A percentile compares a stretch with the other conserved stretches of the same genome.
Evolutionary conservation across 2,888 invertebrate genomes (phyloP).

Genomic region (Quadroppia sp.): DNA sequence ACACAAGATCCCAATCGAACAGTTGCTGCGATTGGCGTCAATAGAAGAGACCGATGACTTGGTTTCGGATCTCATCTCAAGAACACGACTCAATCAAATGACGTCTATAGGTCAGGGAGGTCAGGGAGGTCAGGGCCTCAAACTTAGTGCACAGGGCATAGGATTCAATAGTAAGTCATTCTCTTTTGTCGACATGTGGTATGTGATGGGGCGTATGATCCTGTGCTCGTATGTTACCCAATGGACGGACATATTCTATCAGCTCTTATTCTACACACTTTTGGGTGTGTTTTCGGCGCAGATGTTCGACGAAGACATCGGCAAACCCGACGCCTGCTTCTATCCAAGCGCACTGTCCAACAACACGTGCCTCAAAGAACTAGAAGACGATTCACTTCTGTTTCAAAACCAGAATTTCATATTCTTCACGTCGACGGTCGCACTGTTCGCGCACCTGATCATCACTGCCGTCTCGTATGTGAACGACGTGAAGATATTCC

Average conservation of each 20-base stretch:
- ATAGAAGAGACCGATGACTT: neutral
- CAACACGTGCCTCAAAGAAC: neutral
- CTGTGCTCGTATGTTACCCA: neutral
- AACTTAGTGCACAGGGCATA: neutral
- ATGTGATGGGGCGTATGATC: neutral
- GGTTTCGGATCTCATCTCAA: neutral
- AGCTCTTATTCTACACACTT: neutral
- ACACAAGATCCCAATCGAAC: neutral
- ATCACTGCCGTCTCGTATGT: no score
- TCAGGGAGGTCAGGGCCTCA: no score
- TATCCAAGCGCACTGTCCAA: neutral
- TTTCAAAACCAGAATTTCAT: slow-evolving; percentile 16
- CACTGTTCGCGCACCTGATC: no score
- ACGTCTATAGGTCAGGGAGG: neutral
- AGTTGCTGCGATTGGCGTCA: neutral
- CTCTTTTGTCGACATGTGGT: neutral
- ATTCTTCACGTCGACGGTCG: neutral
- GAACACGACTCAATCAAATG: neutral
- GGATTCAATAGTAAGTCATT: neutral
- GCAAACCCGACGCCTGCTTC: slow-evolving; percentile 12
- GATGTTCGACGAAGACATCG: slow-evolving; percentile 17
- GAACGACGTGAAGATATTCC: no score
- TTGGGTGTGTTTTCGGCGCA: neutral
- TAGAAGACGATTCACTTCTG: slow-evolving; percentile 19
- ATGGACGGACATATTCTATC: neutral